Conservation (phyloP, 2,797 vertebrate species). For the Chelon labrosus region DNA sequence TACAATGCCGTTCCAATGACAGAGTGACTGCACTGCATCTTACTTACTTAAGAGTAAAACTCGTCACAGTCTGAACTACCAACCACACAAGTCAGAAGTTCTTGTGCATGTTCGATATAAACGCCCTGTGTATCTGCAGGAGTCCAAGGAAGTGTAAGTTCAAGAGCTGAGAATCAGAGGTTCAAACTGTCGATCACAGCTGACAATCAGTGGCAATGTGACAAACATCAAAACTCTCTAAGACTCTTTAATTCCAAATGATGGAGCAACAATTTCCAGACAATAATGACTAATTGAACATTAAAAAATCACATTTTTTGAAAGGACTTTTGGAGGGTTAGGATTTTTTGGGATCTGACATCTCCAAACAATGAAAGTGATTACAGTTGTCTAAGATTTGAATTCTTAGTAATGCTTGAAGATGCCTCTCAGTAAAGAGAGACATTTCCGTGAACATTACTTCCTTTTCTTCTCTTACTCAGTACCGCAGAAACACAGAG, state of each 20-base stretch:
- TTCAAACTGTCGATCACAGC: not conserved
- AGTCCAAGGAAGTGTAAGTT: not conserved
- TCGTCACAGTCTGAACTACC: too few relatives aligned
- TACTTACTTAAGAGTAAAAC: too few relatives aligned
- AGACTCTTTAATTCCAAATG: constrained; percentile 6
- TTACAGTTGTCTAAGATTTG: not conserved
- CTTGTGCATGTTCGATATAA: too few relatives aligned
- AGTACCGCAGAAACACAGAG: not conserved
- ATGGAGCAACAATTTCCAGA: constrained; percentile 7
- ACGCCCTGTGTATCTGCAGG: not conserved
- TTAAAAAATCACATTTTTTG: not conserved
- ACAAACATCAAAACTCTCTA: constrained; percentile 3
- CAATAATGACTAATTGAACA: not conserved
- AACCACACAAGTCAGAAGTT: too few relatives aligned
- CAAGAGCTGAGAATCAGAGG: not conserved
- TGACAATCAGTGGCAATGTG: constrained; percentile 6
- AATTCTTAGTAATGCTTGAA: not conserved
- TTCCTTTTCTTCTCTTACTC: constrained; percentile 3
- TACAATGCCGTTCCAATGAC: too few relatives aligned
- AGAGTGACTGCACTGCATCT: too few relatives aligned
- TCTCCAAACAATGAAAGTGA: not conserved
- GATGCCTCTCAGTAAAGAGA: constrained; percentile 6
- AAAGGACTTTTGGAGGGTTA: too few relatives aligned
- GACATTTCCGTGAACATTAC: not conserved
- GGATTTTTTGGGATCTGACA: not conserved